phyloP scores from a whole-genome alignment of 2,888 invertebrate species.

The Galerucella nymphaeae region DNA sequence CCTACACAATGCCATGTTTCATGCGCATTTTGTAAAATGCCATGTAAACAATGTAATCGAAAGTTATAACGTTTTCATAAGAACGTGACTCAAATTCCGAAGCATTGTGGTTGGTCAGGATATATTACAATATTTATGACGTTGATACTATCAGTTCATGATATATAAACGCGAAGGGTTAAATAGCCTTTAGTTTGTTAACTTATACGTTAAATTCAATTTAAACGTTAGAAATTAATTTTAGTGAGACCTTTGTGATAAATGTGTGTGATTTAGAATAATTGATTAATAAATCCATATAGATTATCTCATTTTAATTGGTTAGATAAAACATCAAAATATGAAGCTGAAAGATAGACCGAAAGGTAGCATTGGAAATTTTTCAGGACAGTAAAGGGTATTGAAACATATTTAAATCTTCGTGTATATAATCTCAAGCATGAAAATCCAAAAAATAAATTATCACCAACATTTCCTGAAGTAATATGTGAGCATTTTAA shows the following conservation, averaged over 20 bases:
- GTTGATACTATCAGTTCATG: slow-evolving; percentile 31
- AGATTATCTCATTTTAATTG: too few species aligned
- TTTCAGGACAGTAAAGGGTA: too few species aligned
- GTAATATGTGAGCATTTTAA: too few species aligned
- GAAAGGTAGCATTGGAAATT: too few species aligned
- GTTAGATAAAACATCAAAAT: too few species aligned
- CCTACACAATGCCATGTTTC: slow-evolving; percentile 38
- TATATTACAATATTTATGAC: slow-evolving; percentile 40
- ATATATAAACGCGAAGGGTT: slow-evolving; percentile 22
- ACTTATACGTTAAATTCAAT: slow-evolving; percentile 22
- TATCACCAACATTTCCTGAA: too few species aligned
- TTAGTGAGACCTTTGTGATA: background rate
- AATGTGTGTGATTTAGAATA: background rate
- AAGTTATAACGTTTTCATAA: slow-evolving; percentile 59
- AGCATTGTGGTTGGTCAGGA: slow-evolving; percentile 55
- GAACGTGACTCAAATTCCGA: slow-evolving; percentile 58
- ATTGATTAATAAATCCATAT: too few species aligned
- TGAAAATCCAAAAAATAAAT: too few species aligned
- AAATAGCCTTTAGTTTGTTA: slow-evolving; percentile 11
- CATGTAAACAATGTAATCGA: slow-evolving; percentile 60
- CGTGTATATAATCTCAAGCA: too few species aligned
- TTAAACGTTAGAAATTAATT: slow-evolving; percentile 10
- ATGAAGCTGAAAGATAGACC: too few species aligned
- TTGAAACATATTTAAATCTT: too few species aligned
- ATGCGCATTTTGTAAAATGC: slow-evolving; percentile 54